Evolutionary conservation across 2,113 vertebrate species (phyloP).

Genomic region (Crotalus viridis): DNA sequence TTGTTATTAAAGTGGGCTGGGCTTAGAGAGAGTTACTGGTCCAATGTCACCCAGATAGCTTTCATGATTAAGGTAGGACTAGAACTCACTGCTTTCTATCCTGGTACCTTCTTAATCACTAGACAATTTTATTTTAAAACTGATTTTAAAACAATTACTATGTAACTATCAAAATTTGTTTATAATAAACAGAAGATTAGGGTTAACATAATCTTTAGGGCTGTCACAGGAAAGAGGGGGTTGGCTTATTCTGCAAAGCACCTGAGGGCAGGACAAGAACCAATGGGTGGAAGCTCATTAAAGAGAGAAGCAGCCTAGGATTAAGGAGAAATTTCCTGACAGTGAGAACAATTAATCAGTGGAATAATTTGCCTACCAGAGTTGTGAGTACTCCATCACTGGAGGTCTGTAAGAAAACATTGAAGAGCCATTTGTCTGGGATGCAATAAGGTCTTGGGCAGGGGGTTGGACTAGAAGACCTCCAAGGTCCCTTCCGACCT

Average conservation of each 20-base stretch:
- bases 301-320: not conserved
- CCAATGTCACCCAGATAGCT: not conserved
- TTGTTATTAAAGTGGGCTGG: not conserved
- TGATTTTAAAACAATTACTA: not conserved
- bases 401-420: not conserved
- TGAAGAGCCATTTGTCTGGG: not conserved
- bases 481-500: not conserved
- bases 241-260: too few species aligned
- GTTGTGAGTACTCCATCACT: not conserved
- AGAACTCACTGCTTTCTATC: not conserved
- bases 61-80: not conserved
- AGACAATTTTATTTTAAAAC: not conserved
- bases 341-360: not conserved
- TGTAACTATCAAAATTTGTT: not conserved
- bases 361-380: not conserved
- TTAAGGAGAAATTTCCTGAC: not conserved
- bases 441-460: not conserved
- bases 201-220: too few species aligned
- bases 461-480: not conserved
- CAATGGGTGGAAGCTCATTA: not conserved
- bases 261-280: too few species aligned
- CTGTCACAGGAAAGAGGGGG: too few species aligned
- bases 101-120: too few species aligned
- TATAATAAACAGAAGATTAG: not conserved
- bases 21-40: not conserved